These are phyloP conservation scores for Chrosomus eos DNA, from an alignment of 2,797 vertebrate genomes.

Conservation along the genomic window DNA sequence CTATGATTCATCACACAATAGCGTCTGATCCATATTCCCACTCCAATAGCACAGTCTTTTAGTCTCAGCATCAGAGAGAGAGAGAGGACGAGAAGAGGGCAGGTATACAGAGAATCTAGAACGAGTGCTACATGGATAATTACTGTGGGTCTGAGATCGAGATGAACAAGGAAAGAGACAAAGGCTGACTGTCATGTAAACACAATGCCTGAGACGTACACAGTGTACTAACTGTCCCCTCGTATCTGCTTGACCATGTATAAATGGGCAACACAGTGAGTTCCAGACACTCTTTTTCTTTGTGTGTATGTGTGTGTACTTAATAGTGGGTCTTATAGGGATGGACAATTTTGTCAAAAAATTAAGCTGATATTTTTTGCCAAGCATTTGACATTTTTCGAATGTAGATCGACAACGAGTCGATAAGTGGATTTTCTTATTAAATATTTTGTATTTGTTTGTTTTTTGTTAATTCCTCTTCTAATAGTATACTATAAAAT, in stretches of 20 bases:
- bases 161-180: background rate
- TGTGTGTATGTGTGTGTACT: background rate
- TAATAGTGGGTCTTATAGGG: background rate
- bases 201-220: background rate
- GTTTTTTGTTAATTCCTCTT: background rate
- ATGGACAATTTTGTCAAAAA: background rate
- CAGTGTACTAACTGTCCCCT: background rate
- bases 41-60: background rate
- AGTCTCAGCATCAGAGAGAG: constrained; percentile 16
- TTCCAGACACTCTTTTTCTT: background rate
- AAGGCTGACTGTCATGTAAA: background rate
- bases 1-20: constrained; percentile 43
- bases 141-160: background rate
- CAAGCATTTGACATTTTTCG: background rate
- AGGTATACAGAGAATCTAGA: constrained; percentile 32
- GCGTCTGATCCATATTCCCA: constrained; percentile 31
- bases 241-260: background rate
- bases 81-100: constrained; percentile 23
- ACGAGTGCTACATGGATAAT: constrained; percentile 27
- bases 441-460: background rate
- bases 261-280: background rate
- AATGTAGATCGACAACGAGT: background rate
- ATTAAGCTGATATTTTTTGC: background rate
- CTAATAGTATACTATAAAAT: background rate
- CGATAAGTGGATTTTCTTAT: background rate